A percentile compares a stretch with the other conserved stretches of the same genome.
phyloP scores from a whole-genome alignment of 2,797 vertebrate genomes.

The Pseudotriccus pelzelni region DNA sequence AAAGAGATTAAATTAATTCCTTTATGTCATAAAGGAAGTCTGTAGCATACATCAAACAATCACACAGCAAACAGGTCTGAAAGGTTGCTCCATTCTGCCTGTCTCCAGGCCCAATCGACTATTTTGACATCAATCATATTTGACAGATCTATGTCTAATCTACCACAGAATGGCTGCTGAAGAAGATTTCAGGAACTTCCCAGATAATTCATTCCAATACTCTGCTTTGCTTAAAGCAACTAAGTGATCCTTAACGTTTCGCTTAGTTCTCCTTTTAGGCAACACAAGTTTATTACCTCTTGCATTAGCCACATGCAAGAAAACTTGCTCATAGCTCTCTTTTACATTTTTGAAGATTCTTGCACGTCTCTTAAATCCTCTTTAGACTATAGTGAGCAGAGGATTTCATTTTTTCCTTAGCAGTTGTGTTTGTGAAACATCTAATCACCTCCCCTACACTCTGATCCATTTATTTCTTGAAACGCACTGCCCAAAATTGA shows the following conservation, averaged over 20 bases:
- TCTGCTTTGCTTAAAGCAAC: not conserved
- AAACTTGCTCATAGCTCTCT: not conserved
- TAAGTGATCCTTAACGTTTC: not conserved
- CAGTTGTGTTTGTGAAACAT: not conserved
- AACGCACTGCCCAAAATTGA: not conserved
- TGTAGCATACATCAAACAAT: not conserved
- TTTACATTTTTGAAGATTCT: not conserved
- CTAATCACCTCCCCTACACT: not conserved
- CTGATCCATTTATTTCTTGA: not conserved
- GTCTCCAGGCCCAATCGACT: not conserved
- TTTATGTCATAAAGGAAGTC: conserved; percentile 2
- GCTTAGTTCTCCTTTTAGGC: not conserved
- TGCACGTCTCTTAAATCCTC: not conserved
- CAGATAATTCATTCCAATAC: not conserved
- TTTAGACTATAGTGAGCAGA: not conserved
- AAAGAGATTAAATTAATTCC: conserved; percentile 47
- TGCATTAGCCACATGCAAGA: not conserved
- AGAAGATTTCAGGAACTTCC: not conserved
- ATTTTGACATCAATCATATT: not conserved
- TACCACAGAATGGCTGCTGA: not conserved
- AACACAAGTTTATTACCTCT: not conserved
- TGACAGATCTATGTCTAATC: not conserved
- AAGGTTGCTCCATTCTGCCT: not conserved
- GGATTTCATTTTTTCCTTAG: not conserved
- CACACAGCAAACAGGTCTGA: not conserved